phyloP scores from a whole-genome alignment of 2,113 vertebrate genomes.

The Tetraodon nigroviridis region DNA sequence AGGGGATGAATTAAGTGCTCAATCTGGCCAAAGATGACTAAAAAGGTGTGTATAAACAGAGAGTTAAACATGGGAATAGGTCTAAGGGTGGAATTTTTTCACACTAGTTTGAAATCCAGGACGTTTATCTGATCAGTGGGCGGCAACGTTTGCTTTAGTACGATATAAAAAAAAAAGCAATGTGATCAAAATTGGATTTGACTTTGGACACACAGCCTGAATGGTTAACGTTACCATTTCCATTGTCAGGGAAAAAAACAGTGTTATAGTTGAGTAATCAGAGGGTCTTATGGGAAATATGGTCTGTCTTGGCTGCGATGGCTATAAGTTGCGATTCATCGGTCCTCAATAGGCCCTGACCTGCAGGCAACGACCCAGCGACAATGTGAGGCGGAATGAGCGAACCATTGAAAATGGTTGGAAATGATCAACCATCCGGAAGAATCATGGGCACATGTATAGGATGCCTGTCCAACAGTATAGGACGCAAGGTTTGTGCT shows the following conservation, averaged over 20 bases:
- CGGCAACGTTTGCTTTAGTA: too few species aligned
- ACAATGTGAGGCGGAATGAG: constrained; percentile 51
- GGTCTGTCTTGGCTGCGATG: constrained; percentile 20
- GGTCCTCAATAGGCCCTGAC: constrained; percentile 40
- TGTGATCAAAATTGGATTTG: too few species aligned
- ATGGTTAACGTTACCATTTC: not conserved
- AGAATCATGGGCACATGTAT: constrained; percentile 32
- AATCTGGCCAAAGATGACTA: too few species aligned
- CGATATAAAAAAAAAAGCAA: too few species aligned
- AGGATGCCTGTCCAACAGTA: constrained; percentile 28
- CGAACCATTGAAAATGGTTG: constrained; percentile 44
- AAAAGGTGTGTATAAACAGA: too few species aligned
- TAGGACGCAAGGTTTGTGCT: constrained; percentile 17
- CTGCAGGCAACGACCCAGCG: constrained; percentile 40
- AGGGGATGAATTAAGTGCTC: too few species aligned
- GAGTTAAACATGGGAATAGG: too few species aligned
- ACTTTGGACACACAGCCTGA: too few species aligned
- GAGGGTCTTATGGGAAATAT: constrained; percentile 6
- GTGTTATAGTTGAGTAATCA: constrained; percentile 4
- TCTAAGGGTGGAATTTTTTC: too few species aligned
- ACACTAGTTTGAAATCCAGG: too few species aligned
- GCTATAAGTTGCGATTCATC: constrained; percentile 23
- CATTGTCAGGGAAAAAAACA: not conserved
- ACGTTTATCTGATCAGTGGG: too few species aligned
- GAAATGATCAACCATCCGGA: constrained; percentile 56